These are phyloP conservation scores for Bombylius major DNA, from an alignment of 2,888 invertebrate species.

Conservation along the genomic window DNA sequence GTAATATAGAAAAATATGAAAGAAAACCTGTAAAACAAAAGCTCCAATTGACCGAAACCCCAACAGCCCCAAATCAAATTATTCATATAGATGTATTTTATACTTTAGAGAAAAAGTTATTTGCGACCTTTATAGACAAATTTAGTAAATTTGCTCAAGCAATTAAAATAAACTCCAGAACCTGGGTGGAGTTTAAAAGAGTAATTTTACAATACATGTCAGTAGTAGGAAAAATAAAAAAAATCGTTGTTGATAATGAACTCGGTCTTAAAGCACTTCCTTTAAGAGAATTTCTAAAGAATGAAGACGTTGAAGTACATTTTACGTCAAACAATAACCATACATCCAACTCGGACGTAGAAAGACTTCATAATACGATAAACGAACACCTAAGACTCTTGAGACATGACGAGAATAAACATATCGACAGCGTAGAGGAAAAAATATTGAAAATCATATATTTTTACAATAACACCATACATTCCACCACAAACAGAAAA, in stretches of 20 bases:
- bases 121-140: slow-evolving; percentile 16
- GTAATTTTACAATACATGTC: slow-evolving; percentile 2
- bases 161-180: slow-evolving; percentile 9
- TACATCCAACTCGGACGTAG: slow-evolving; percentile 6
- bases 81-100: background rate
- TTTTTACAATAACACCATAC: slow-evolving; percentile 4
- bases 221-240: too few relatives aligned
- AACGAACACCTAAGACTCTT: slow-evolving; percentile 14
- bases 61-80: too few relatives aligned
- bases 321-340: slow-evolving; percentile 14
- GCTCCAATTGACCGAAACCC: slow-evolving; percentile 6
- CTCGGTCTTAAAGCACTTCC: slow-evolving; percentile 15
- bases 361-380: too few relatives aligned
- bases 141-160: slow-evolving; percentile 18
- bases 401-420: slow-evolving; percentile 12
- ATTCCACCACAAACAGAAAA: background rate
- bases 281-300: slow-evolving; percentile 11
- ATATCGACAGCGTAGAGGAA: slow-evolving; percentile 2
- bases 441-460: slow-evolving; percentile 9
- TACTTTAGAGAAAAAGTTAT: slow-evolving; percentile 9
- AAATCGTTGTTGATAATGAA: slow-evolving; percentile 12
- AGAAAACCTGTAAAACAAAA: slow-evolving; percentile 13
- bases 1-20: slow-evolving; percentile 13
- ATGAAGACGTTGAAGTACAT: slow-evolving; percentile 12
- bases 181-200: slow-evolving; percentile 13